Evolutionary conservation across 2,113 vertebrate species (phyloP), one percentile per base, ranked within the genome.

Genomic region (Sciurus niger): DNA sequence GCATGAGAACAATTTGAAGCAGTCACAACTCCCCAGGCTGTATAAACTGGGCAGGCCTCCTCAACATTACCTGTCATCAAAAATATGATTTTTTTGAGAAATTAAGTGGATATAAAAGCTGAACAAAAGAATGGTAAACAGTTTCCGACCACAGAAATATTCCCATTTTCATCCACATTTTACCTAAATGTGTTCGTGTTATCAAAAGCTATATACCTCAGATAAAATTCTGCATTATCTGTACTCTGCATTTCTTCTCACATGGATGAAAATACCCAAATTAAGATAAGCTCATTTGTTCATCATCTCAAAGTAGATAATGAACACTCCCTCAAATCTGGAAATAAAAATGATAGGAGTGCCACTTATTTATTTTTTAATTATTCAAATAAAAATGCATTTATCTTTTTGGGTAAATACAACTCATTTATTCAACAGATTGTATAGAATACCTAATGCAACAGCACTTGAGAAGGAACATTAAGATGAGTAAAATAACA

Each of bases 81-180:
- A 97, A 95, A 93, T 43, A 87, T 0, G 28, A 51, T 86, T 90
- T 95, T 86, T 87, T 53, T 34, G 48, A 91, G 82, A 96, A 97
- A 90, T 92, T 82, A 86, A 65, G 25, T 86, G 76, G 74, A 67
- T 73, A 86, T 25, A 95, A 93, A 97, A 96, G 46, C n/a, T 28
- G 60, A 93, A 89, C 67, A 90, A 90, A 96, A 93, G 55, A 46
- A 30, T 58, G 22, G 34, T 93, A 68, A 93, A 68, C 6, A 76
- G 53, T 67, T 34, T 82, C 28, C 83, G 78, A 76, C 18, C 73
- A 28, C 48, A 84, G 73, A 95, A 84, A 67, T 89, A 74, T 34
- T 72, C 10, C 12, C 8, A 94, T 83, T 86, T 87, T 67, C 55
- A 85, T 60, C 63, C 65, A 84, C 17, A 60, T 79, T 30, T 92